A percentile compares a stretch with the other conserved stretches of the same genome.
Evolutionary conservation across 2,797 vertebrate genomes (phyloP).

Genomic region (Clangula hyemalis): DNA sequence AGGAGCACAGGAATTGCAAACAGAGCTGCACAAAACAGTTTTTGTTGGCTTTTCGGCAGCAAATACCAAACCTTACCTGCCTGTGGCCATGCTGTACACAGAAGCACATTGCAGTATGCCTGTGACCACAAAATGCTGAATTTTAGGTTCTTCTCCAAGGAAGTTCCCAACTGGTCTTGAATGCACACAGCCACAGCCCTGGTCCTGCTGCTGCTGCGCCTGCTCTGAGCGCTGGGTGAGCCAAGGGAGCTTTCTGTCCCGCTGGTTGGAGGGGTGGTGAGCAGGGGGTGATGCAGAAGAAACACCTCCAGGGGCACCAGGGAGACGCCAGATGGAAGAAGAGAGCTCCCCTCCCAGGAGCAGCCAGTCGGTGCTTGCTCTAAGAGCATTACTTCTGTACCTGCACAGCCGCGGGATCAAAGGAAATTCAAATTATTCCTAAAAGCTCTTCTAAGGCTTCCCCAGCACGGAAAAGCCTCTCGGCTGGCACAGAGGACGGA

Average conservation of each 20-base stretch:
- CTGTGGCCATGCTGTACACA: fast-evolving
- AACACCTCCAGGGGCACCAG: background rate
- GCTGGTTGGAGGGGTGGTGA: background rate
- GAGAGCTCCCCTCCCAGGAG: background rate
- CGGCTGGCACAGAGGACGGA: background rate
- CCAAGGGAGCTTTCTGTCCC: background rate
- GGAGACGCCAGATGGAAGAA: background rate
- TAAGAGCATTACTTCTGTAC: background rate
- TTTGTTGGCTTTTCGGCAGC: background rate
- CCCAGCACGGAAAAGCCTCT: background rate
- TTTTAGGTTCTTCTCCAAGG: background rate
- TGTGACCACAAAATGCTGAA: background rate
- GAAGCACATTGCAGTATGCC: fast-evolving
- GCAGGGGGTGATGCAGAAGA: background rate
- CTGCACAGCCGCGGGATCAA: conserved; percentile 31
- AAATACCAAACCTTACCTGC: background rate
- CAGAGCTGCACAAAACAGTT: background rate
- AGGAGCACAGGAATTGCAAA: fast-evolving
- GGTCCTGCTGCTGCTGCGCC: background rate
- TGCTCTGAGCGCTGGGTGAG: fast-evolving
- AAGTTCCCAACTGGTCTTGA: fast-evolving
- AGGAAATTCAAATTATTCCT: conserved; percentile 14
- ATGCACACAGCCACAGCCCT: background rate
- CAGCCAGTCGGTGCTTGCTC: background rate
- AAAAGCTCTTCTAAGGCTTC: background rate